Evolutionary conservation across 2,888 invertebrate genomes (phyloP).

Genomic region (Latrodectus elegans): DNA sequence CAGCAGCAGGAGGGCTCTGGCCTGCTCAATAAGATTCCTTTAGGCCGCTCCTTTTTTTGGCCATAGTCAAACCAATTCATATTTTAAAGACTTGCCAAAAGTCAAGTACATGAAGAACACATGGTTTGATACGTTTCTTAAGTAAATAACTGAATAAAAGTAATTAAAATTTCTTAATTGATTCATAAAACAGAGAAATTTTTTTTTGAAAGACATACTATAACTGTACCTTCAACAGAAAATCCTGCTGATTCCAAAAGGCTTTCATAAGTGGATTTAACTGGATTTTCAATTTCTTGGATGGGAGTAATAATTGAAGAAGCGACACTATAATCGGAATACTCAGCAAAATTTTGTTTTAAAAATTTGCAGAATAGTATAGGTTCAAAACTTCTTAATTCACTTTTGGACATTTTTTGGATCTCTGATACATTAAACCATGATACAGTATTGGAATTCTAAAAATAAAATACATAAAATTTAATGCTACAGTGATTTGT

Average conservation of each 20-base stretch:
- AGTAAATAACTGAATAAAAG: background rate
- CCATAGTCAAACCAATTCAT: too few relatives aligned
- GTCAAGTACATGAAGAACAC: too few relatives aligned
- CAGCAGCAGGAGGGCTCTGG: too few relatives aligned
- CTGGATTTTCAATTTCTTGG: constrained; percentile 36
- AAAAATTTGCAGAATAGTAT: background rate
- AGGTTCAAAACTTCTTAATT: constrained; percentile 40
- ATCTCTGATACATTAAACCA: constrained; percentile 48
- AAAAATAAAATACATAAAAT: background rate
- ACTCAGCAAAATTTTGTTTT: background rate
- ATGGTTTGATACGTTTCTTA: background rate
- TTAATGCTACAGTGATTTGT: background rate
- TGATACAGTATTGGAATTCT: constrained; percentile 22
- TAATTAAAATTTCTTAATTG: background rate
- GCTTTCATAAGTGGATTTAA: constrained; percentile 37
- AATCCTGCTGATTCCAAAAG: constrained; percentile 74
- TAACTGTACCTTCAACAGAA: constrained; percentile 73
- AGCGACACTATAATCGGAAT: constrained; percentile 21
- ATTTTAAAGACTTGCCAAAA: too few relatives aligned
- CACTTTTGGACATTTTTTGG: constrained; percentile 23
- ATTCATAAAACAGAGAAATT: background rate
- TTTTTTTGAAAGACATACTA: background rate
- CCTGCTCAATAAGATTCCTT: too few relatives aligned
- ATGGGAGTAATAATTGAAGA: constrained; percentile 6
- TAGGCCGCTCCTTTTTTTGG: too few relatives aligned